phyloP scores from a whole-genome alignment of 2,113 vertebrate genomes.

The Copsychus sechellarum region DNA sequence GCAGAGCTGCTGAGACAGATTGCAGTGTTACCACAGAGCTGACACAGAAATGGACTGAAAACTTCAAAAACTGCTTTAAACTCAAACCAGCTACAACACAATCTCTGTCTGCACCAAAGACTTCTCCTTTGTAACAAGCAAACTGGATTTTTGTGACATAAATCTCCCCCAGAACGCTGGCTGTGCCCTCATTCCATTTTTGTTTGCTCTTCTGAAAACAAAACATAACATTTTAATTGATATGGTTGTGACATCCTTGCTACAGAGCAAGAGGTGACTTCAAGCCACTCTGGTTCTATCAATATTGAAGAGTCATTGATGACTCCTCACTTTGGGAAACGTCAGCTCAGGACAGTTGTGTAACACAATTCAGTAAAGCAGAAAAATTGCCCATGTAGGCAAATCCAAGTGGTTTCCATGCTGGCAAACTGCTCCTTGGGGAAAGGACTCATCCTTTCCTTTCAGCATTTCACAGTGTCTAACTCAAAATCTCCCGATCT shows the following conservation, averaged over 20 bases:
- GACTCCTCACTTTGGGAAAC: neutral
- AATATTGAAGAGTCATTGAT: neutral
- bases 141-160: neutral
- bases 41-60: slow-evolving; percentile 20
- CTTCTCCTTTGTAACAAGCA: neutral
- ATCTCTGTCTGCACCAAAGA: neutral
- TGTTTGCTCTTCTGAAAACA: neutral
- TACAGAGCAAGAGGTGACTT: neutral
- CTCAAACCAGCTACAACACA: neutral
- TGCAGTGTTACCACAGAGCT: neutral
- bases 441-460: neutral
- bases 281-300: neutral
- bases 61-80: neutral
- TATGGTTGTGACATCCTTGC: neutral
- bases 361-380: neutral
- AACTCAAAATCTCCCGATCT: neutral
- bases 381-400: neutral
- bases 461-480: neutral
- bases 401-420: neutral
- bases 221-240: neutral
- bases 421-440: neutral
- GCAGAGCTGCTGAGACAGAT: neutral
- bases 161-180: neutral
- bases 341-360: neutral
- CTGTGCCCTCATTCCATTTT: neutral